phyloP scores from a whole-genome alignment of 2,888 invertebrate genomes.

The Aricia artaxerxes region DNA sequence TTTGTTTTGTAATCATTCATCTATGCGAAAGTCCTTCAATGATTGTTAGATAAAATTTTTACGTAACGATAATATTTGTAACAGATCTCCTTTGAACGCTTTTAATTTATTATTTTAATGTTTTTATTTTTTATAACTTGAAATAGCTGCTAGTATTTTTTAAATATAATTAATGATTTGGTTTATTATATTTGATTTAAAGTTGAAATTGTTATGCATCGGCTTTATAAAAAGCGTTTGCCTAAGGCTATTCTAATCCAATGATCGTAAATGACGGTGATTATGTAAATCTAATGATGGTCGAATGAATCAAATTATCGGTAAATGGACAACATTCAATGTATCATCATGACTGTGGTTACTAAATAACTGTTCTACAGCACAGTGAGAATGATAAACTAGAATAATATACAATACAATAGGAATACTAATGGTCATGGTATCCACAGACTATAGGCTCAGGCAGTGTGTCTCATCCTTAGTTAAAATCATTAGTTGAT shows the following conservation, averaged over 20 bases:
- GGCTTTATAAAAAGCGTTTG: conserved; percentile 5
- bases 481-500: no score
- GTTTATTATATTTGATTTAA: neutral
- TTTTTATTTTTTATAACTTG: neutral
- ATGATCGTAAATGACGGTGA: conserved; percentile 9
- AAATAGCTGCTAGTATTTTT: neutral
- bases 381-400: neutral
- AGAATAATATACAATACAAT: neutral
- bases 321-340: neutral
- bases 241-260: conserved; percentile 7
- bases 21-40: neutral
- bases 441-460: no score
- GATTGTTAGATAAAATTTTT: no score
- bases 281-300: conserved; percentile 15
- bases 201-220: neutral
- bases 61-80: no score
- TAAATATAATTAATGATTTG: neutral
- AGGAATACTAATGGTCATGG: neutral
- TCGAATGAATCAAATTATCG: neutral
- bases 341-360: neutral
- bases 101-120: neutral
- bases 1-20: neutral
- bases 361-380: neutral
- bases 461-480: no score
- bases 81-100: no score